Percentiles rank a stretch among this genome's conserved stretches.
phyloP scores from a whole-genome alignment of 1,140 invertebrate species.

The Drosophila athabasca region DNA sequence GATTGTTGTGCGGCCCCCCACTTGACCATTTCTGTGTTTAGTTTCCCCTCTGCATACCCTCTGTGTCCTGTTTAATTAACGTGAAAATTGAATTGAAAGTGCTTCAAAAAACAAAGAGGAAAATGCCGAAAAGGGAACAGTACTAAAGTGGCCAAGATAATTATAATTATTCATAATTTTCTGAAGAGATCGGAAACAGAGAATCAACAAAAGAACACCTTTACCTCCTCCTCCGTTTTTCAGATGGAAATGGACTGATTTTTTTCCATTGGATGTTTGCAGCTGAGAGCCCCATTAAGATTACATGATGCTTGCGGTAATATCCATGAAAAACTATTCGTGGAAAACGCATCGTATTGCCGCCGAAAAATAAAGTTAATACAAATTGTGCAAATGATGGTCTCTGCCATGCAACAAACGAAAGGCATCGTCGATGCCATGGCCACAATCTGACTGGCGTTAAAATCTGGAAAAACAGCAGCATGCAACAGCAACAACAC shows the following conservation, averaged over 20 bases:
- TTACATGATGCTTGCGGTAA: too few relatives aligned
- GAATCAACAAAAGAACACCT: conserved; percentile 24
- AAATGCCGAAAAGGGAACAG: conserved; percentile 35
- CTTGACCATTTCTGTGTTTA: conserved; percentile 44
- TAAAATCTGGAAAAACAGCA: conserved; percentile 52
- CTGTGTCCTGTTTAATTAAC: conserved; percentile 69
- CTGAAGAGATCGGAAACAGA: conserved; percentile 2
- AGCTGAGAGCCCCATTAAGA: too few relatives aligned
- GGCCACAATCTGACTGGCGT: conserved; percentile 59
- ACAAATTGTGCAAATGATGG: too few relatives aligned
- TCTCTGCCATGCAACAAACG: too few relatives aligned
- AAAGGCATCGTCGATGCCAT: conserved; percentile 31
- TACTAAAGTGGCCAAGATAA: background rate
- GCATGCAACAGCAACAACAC: conserved; percentile 25
- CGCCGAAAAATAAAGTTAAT: too few relatives aligned
- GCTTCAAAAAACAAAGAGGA: conserved; percentile 21
- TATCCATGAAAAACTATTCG: too few relatives aligned
- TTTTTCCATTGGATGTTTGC: too few relatives aligned
- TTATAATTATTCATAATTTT: conserved; percentile 8
- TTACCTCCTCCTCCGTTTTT: background rate
- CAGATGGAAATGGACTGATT: too few relatives aligned
- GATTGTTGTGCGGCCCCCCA: conserved; percentile 49
- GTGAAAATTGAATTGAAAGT: conserved; percentile 61
- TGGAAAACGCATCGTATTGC: too few relatives aligned
- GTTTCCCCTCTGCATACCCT: conserved; percentile 2